Evolutionary conservation across 2,113 vertebrate species (phyloP), one percentile per base, ranked within the genome.

Genomic region (Alaudala cheleensis): DNA sequence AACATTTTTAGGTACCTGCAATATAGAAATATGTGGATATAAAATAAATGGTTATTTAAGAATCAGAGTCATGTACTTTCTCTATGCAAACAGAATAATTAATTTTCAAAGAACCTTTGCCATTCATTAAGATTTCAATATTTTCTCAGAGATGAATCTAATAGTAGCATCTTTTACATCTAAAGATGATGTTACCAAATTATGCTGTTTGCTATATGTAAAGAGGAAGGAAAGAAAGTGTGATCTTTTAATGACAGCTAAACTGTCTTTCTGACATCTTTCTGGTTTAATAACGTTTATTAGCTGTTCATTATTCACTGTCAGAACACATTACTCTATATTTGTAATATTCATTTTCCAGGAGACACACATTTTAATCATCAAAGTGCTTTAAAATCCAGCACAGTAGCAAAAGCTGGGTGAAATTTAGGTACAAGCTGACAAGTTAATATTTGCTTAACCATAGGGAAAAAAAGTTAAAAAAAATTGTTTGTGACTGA

Each of bases 71-170:
- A n/a, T 74, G n/a, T 62, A 82, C 83, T 42, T 92, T 92, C 70
- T 91, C 51, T 78, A 9, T 95, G 76, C 6, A 77, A 96, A 97
- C 57, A 92, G 54, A 94, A 58, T 56, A 91, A 94, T 37, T 86
- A 95, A 73, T 92, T 97, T 97, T 96, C 82, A 82, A 96, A 81
- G 96, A 96, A 93, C 62, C 66, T 97, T 95, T 86, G 87, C 51
- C 54, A 91, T 53, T 96, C 84, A 86, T 96, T 95, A 95, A 51
- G 29, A 82, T 95, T 97, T 97, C 73, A 93, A 94, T 96, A 93
- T 45, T 88, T 42, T 80, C 56, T 95, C 89, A 93, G 49, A 95
- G 34, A 84, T 81, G 53, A 84, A 87, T 94, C 44, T 17, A n/a
- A 58, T 45, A 50, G 60, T 58, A 81, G 40, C 92, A 96, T 88